These are phyloP conservation scores for Bombycilla garrulus DNA, from an alignment of 2,113 vertebrate species.

Conservation along the genomic window DNA sequence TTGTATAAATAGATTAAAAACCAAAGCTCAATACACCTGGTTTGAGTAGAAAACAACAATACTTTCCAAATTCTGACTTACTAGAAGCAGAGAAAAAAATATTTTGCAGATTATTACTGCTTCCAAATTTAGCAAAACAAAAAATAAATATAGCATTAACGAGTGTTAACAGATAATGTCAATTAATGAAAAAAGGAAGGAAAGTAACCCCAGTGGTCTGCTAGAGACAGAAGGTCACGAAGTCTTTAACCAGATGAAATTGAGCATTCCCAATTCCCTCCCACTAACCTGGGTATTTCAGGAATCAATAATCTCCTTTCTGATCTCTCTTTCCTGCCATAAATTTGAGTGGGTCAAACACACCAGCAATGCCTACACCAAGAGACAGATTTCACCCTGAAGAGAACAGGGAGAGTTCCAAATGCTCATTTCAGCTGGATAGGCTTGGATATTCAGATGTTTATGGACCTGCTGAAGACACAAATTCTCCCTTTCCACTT, in stretches of 20 bases:
- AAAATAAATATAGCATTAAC: not conserved
- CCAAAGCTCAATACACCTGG: not conserved
- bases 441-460: rapidly evolving
- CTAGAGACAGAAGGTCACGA: not conserved
- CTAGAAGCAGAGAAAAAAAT: not conserved
- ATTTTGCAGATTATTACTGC: not conserved
- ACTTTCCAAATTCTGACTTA: not conserved
- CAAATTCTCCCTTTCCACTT: not conserved
- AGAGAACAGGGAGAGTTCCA: too few species aligned
- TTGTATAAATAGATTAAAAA: not conserved
- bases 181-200: not conserved
- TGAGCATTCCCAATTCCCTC: not conserved
- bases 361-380: not conserved
- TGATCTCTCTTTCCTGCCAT: not conserved
- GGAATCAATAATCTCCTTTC: not conserved
- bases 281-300: not conserved
- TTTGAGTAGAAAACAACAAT: not conserved
- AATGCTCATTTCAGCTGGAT: not conserved
- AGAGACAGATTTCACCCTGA: not conserved
- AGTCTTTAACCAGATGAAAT: not conserved
- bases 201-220: rapidly evolving
- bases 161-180: not conserved
- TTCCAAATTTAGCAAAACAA: not conserved
- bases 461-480: rapidly evolving
- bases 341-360: not conserved